Evolutionary conservation across 1,140 invertebrate genomes (phyloP).

Genomic region (Aphelenchoides avenae): DNA sequence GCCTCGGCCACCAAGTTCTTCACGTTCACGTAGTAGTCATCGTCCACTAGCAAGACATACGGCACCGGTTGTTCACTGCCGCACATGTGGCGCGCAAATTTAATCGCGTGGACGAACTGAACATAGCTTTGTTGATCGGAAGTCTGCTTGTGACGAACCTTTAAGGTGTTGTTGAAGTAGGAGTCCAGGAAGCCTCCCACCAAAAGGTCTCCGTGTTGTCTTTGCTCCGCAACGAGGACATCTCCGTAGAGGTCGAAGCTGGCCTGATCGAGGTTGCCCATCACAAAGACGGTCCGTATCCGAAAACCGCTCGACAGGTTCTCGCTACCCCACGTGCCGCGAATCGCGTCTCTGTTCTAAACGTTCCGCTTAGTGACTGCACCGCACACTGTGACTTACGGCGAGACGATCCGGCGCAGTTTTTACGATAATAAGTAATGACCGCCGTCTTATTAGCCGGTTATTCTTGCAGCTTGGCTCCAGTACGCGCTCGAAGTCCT

Average conservation of each 20-base stretch:
- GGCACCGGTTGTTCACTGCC: slow-evolving; percentile 24
- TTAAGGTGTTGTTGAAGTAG: slow-evolving; percentile 52
- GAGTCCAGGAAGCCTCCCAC: slow-evolving; percentile 47
- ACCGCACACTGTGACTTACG: slow-evolving; percentile 11
- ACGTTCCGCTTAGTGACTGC: slow-evolving; percentile 17
- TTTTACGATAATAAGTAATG: slow-evolving; percentile 48
- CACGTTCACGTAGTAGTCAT: slow-evolving; percentile 48
- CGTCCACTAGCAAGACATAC: slow-evolving; percentile 47
- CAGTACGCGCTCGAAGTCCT: slow-evolving; percentile 12
- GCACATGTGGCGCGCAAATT: slow-evolving; percentile 39
- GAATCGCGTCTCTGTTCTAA: slow-evolving; percentile 45
- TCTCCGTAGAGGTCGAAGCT: slow-evolving; percentile 2
- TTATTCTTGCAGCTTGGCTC: slow-evolving; percentile 26
- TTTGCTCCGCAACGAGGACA: slow-evolving; percentile 22
- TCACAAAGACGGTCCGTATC: slow-evolving; percentile 48
- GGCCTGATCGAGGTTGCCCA: slow-evolving; percentile 24
- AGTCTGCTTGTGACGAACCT: slow-evolving; percentile 12
- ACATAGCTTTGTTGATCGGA: not conserved
- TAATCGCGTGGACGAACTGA: slow-evolving; percentile 40
- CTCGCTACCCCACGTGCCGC: slow-evolving; percentile 39
- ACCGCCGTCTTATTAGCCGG: slow-evolving; percentile 30
- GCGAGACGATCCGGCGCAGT: slow-evolving; percentile 36
- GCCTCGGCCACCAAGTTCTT: slow-evolving; percentile 38
- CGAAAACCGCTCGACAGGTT: slow-evolving; percentile 29
- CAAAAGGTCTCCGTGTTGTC: slow-evolving; percentile 31